Base-by-base conservation (phyloP, 2,797 vertebrate species). In the Trematomus bernacchii region DNA sequence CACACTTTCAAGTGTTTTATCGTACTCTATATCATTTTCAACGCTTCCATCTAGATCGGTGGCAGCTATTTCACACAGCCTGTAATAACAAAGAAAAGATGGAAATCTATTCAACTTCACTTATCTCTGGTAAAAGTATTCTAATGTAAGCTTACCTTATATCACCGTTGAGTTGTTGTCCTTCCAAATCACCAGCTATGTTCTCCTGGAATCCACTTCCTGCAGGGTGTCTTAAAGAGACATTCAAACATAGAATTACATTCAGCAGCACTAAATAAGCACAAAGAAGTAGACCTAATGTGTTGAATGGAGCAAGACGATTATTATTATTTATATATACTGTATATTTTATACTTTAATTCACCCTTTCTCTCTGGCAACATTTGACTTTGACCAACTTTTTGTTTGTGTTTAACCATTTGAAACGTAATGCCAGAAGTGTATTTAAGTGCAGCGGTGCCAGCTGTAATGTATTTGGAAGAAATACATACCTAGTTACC, bases 401-500 rank as follows among this genome's bases (percentile, higher is more conserved):
- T 37, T 37, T 37, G 33, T 37, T 37, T 7, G 33, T 37, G 33
- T 37, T 37, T 13, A 2, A 43, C 27, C 23, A 13, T 19, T 8
- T 77, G 3, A 10, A 37, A 67, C 4, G 1, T 19, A 10, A 27
- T 30, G 13, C 44, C 48, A 42, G 0, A 68, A 14, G 15, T 66
- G 16, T 3, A 48, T 70, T 12, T 15, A 40, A 59, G 16, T 44
- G 54, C 43, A 62, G 27, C 51, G 69, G 2, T 50, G 13, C 2
- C 1, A 50, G 8, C 27, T 43, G 60, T 76, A 68, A 69, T 13
- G 13, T 5, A 33, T 0, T 2, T 53, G 13, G 46, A 62, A 67
- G n/a, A 40, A 19, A 58, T 2, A 71, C 64, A 62, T 52, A 79
- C 78, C 73, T 33, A n/a, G 0, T 44, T 47, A 2, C 19, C 10